These are phyloP conservation scores for Coracias cyanogaster DNA, from an alignment of 2,797 vertebrate genomes.

Conservation along the genomic window DNA sequence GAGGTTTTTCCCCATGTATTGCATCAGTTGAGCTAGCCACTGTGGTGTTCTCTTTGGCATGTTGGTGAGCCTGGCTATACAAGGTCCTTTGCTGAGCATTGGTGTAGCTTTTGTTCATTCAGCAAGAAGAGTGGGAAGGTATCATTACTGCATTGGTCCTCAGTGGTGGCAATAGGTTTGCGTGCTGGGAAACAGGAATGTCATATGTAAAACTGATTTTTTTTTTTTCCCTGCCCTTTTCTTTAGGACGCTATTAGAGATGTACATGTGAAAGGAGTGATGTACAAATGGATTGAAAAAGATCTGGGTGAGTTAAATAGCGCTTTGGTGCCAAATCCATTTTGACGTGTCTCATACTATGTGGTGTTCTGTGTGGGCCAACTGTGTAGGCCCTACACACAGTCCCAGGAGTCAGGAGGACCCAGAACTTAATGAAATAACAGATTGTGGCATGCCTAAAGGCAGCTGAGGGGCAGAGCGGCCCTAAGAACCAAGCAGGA, in stretches of 20 bases:
- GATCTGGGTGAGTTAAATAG: conserved; percentile 81
- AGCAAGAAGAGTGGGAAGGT: not conserved
- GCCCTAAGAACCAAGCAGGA: not conserved
- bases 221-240: not conserved
- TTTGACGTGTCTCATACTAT: not conserved
- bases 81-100: not conserved
- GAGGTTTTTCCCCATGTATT: not conserved
- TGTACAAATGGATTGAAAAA: conserved; percentile 86
- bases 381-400: not conserved
- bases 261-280: conserved; percentile 85
- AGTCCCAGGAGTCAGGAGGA: not conserved
- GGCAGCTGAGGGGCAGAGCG: not conserved
- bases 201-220: not conserved
- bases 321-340: not conserved
- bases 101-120: not conserved
- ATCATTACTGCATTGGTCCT: not conserved
- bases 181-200: not conserved
- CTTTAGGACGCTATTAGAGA: conserved; percentile 84
- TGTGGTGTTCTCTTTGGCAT: not conserved
- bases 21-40: not conserved
- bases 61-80: not conserved
- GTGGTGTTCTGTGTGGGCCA: not conserved
- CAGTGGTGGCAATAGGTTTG: not conserved
- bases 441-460: not conserved
- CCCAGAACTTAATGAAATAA: not conserved